Base-by-base conservation (phyloP, 2,113 vertebrate species). In the Galemys pyrenaicus region DNA sequence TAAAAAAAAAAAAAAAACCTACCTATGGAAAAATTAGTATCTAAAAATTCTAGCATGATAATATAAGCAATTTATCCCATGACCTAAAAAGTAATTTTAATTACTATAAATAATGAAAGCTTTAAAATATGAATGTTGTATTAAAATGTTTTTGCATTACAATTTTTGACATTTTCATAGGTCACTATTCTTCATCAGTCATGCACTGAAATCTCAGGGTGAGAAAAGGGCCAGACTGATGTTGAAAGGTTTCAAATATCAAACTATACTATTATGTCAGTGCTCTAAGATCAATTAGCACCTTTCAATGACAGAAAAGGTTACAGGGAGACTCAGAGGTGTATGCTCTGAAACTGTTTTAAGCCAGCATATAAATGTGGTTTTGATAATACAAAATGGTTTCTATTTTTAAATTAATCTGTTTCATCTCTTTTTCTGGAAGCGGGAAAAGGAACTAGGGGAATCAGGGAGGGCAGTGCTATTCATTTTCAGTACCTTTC, bases 241-340 rank as follows among this genome's bases (percentile, higher is more conserved):
- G 94, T 89, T 94, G 91, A 98, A 98, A 97, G 98, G 98, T 98
- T 97, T 98, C 97, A 82, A 98, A 98, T 98, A 98, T 98, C 98
- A 98, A 98, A 98, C 98, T 98, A 97, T 97, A 98, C 96, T 97
- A 97, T 98, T 98, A 97, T 98, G 97, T 97, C 97, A 98, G 97
- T 96, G 95, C 95, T 96, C 97, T 94, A 98, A 98, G 98, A 98
- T 98, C 98, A 98, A 98, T 98, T 98, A 98, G 98, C 96, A 0
- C 98, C 98, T 98, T 98, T 97, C 97, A 97, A 98, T 98, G 98
- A 98, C 98, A 98, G 92, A 94, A 98, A 98, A 98, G 97, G 97
- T 98, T 97, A 98, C 67, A 96, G 93, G 84, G 97, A 95, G 91
- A 92, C 96, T 92, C 91, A 94, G 96, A 97, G 95, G 93, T 82